Percentiles rank a stretch among this genome's conserved stretches.
Conservation (phyloP, 2,113 vertebrate species). For the Crotophaga sulcirostris region DNA sequence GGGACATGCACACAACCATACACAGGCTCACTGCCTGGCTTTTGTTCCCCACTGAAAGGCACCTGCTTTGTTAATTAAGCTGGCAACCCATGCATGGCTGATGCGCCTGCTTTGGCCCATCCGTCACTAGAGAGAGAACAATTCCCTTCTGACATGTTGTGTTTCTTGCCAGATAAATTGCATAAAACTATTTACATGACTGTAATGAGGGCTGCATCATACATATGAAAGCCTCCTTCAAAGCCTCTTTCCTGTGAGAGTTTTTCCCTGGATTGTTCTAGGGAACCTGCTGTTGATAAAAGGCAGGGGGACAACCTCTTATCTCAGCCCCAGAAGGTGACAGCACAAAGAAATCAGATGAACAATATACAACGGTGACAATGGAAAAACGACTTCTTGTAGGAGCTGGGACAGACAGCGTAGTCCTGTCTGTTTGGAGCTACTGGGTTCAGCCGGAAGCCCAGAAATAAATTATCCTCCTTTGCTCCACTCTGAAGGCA, state of each 20-base stretch:
- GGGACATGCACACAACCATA: neutral
- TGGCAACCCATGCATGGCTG: neutral
- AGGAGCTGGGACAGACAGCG: neutral
- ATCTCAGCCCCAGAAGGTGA: slow-evolving; percentile 54
- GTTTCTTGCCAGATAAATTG: neutral
- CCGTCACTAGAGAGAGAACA: neutral
- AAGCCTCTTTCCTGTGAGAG: slow-evolving; percentile 5
- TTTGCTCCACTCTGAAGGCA: slow-evolving; percentile 19
- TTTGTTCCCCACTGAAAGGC: neutral
- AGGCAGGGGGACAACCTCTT: slow-evolving; percentile 41
- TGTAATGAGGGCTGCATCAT: neutral
- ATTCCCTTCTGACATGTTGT: neutral
- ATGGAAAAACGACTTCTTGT: slow-evolving; percentile 36
- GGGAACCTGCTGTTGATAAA: slow-evolving; percentile 12
- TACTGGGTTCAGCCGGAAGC: slow-evolving; percentile 7
- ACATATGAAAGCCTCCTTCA: neutral
- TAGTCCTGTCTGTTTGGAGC: neutral
- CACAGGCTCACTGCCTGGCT: neutral
- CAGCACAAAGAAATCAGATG: neutral
- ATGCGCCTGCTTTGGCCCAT: neutral
- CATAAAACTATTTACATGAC: neutral
- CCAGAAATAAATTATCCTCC: slow-evolving; percentile 45
- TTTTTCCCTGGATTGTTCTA: slow-evolving; percentile 60
- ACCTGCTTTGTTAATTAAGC: slow-evolving; percentile 46
- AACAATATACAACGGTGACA: slow-evolving; percentile 31